Conservation (phyloP, 2,113 vertebrate genomes). For the Mirounga angustirostris region DNA sequence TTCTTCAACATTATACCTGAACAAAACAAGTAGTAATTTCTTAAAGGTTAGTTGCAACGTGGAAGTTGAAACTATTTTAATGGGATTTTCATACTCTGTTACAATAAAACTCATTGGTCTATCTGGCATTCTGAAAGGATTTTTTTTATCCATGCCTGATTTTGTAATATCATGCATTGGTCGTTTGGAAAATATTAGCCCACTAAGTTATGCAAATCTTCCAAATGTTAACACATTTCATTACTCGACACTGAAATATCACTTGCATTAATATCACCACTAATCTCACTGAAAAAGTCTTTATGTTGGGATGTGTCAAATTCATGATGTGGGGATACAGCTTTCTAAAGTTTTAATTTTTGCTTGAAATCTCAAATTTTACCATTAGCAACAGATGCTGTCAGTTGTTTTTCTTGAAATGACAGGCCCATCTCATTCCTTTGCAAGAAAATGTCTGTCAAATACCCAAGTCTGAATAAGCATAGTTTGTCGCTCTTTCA, state of each 20-base stretch:
- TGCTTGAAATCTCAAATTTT: conserved; percentile 15
- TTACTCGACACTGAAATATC: background rate
- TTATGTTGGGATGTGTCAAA: background rate
- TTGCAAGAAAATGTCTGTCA: background rate
- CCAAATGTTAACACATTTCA: background rate
- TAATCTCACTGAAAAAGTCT: background rate
- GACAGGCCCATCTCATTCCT: background rate
- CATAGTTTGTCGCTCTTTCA: background rate
- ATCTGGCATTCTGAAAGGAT: background rate
- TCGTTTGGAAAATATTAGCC: background rate
- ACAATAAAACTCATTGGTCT: background rate
- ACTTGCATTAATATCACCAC: background rate
- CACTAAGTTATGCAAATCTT: background rate
- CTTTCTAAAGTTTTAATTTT: conserved; percentile 22
- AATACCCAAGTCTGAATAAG: background rate
- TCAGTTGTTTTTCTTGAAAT: background rate
- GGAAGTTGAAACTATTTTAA: background rate
- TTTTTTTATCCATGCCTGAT: background rate
- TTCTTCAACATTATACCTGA: background rate
- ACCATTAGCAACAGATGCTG: background rate
- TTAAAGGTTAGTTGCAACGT: background rate
- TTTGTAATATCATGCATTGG: background rate
- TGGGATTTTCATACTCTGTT: background rate
- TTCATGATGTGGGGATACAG: background rate
- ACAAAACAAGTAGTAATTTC: background rate